Evolutionary conservation across 2,888 invertebrate genomes (phyloP).

Genomic region (Sisyra nigra): DNA sequence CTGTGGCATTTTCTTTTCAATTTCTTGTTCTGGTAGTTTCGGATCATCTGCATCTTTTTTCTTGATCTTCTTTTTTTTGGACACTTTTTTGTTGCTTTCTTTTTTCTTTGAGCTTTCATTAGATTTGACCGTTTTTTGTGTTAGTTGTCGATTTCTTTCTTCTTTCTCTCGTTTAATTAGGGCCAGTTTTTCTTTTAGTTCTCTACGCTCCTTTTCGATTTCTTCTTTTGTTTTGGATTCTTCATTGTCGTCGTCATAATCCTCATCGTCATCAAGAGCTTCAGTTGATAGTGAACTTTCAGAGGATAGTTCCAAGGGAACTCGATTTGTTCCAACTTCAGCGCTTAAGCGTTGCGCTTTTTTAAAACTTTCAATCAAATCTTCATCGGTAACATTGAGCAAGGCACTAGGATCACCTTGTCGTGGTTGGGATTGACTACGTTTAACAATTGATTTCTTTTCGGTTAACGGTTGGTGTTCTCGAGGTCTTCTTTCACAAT

Average conservation of each 20-base stretch:
- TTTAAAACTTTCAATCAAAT: conserved; percentile 34
- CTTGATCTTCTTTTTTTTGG: conserved; percentile 13
- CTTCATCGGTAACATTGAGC: conserved; percentile 26
- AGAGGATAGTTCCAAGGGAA: conserved; percentile 1
- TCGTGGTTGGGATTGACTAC: conserved; percentile 39
- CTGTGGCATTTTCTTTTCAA: conserved; percentile 16
- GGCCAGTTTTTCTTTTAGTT: conserved; percentile 15
- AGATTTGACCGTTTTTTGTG: not conserved
- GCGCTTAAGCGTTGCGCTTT: conserved; percentile 26
- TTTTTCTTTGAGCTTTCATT: not conserved
- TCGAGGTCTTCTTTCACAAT: not conserved
- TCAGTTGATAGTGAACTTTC: conserved; percentile 6
- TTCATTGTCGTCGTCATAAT: conserved; percentile 23
- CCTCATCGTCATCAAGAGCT: conserved; percentile 28
- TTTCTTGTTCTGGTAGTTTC: not conserved
- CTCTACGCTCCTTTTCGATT: conserved; percentile 9
- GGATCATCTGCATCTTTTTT: conserved; percentile 13
- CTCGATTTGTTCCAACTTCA: conserved; percentile 17
- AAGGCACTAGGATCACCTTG: conserved; percentile 24
- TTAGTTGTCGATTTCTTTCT: conserved; percentile 23
- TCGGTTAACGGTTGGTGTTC: conserved; percentile 11
- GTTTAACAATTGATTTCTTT: conserved; percentile 23
- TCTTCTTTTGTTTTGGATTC: conserved; percentile 20
- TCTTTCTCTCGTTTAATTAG: conserved; percentile 23
- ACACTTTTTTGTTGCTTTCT: conserved; percentile 15